These are phyloP conservation scores for Eupithecia dodoneata DNA, from an alignment of 2,888 invertebrate species.

Conservation along the genomic window DNA sequence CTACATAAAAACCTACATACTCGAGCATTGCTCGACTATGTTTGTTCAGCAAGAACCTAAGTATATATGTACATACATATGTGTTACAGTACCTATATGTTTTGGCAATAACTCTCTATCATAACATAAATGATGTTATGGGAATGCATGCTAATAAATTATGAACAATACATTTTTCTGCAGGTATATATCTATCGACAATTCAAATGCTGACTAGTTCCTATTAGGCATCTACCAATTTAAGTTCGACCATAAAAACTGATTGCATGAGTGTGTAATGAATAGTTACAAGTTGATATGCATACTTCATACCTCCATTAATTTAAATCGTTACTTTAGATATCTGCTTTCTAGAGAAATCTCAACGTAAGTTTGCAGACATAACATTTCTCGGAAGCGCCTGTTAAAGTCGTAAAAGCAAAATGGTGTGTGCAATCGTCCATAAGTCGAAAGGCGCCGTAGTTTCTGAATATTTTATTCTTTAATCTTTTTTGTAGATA, in stretches of 20 bases:
- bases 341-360: neutral
- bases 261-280: neutral
- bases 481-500: conserved; percentile 1
- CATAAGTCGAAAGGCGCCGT: conserved; percentile 19
- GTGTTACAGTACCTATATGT: neutral
- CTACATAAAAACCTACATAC: neutral
- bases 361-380: neutral
- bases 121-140: neutral
- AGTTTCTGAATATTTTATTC: neutral
- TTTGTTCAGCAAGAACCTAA: neutral
- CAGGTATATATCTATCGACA: too few relatives aligned
- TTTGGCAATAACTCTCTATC: neutral
- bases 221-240: neutral
- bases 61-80: too few relatives aligned
- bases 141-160: neutral
- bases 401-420: conserved; percentile 19
- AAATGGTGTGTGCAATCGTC: conserved; percentile 6
- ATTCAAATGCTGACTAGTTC: neutral
- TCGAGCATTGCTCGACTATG: neutral
- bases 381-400: conserved; percentile 13
- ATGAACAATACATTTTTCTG: neutral
- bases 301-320: neutral
- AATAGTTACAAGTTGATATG: neutral
- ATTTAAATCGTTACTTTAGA: neutral
- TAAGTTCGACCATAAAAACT: neutral